A percentile compares a stretch with the other conserved stretches of the same genome.
Evolutionary conservation across 2,797 vertebrate genomes (phyloP).

Genomic region (Sphaeramia orbicularis): DNA sequence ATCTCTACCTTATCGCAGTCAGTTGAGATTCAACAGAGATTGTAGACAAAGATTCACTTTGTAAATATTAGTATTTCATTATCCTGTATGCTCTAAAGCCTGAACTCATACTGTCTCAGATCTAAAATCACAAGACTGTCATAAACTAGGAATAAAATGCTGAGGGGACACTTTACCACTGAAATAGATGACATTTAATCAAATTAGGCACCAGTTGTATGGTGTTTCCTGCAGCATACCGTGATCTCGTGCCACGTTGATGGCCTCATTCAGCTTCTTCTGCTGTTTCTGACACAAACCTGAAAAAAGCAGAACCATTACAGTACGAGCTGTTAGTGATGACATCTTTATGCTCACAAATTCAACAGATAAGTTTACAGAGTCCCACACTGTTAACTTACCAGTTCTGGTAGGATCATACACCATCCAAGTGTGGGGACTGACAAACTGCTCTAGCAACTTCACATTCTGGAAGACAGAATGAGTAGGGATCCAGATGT

Average conservation of each 20-base stretch:
- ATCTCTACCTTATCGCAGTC: no score
- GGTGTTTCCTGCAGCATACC: conserved; percentile 77
- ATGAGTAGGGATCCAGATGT: neutral
- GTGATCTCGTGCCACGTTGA: conserved; percentile 84
- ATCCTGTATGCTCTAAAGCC: no score
- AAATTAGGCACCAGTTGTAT: no score
- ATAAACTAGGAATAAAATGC: no score
- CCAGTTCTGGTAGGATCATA: conserved; percentile 90
- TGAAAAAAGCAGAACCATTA: conserved; percentile 57
- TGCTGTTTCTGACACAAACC: conserved; percentile 93
- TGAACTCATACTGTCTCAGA: no score
- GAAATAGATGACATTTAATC: no score
- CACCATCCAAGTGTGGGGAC: conserved; percentile 85
- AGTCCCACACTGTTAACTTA: conserved; percentile 50
- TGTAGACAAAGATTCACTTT: no score
- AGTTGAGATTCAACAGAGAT: no score
- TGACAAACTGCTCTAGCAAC: conserved; percentile 92
- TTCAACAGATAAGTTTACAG: neutral
- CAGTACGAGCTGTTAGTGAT: neutral
- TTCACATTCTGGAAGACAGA: conserved; percentile 88
- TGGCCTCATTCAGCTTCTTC: conserved; percentile 83
- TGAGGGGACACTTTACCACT: no score
- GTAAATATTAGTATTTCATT: no score
- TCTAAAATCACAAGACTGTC: no score
- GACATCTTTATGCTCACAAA: neutral